phyloP scores from a whole-genome alignment of 2,797 vertebrate genomes.

The Spatula clypeata region DNA sequence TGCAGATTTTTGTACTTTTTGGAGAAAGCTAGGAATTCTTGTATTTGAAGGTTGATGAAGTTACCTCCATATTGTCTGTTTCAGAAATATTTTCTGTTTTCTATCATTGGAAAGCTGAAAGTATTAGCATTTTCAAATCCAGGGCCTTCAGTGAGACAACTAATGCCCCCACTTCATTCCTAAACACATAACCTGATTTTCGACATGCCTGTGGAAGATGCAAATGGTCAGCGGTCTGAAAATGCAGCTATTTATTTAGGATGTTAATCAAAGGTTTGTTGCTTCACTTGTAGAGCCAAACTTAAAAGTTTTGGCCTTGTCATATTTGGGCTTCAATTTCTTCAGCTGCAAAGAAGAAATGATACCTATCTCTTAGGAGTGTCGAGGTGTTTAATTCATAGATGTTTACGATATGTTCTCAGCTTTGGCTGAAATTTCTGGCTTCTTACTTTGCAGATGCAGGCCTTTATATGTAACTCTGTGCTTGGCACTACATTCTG shows the following conservation, averaged over 20 bases:
- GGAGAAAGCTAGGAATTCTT: neutral
- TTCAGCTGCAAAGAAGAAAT: neutral
- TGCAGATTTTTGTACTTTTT: neutral
- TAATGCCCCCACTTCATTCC: neutral
- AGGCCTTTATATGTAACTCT: neutral
- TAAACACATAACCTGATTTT: neutral
- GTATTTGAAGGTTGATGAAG: neutral
- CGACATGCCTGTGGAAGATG: neutral
- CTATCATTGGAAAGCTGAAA: neutral
- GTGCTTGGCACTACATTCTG: neutral
- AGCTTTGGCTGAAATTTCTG: slow-evolving; percentile 46
- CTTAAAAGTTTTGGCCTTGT: neutral
- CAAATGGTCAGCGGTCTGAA: neutral
- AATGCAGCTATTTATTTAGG: slow-evolving; percentile 9
- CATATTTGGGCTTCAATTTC: neutral
- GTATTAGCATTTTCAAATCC: neutral
- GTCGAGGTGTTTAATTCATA: slow-evolving; percentile 26
- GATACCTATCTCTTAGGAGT: neutral
- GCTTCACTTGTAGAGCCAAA: neutral
- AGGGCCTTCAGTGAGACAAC: neutral
- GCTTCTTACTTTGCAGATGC: neutral
- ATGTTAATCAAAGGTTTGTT: neutral
- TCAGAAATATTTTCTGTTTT: neutral
- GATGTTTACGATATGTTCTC: slow-evolving; percentile 26
- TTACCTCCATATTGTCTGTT: neutral